Conservation (phyloP, 2,797 vertebrate genomes). For the Lacerta agilis region DNA sequence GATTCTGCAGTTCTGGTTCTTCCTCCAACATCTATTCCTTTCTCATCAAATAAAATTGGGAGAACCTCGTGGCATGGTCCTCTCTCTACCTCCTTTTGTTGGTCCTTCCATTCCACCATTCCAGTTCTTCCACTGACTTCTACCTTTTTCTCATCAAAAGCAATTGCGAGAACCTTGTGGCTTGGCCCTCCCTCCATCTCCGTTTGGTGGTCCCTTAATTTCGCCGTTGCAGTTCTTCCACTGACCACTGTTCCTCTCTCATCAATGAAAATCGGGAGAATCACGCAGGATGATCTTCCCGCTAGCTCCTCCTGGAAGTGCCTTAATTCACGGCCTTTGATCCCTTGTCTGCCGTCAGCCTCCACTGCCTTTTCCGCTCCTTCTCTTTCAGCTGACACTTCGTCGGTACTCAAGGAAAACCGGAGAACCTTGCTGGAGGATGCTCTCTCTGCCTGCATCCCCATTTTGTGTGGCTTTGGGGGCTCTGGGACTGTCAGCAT, state of each 20-base stretch:
- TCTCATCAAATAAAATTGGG: not conserved
- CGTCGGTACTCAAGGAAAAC: not conserved
- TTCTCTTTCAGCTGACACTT: too few relatives aligned
- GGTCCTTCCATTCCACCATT: not conserved
- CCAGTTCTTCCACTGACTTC: not conserved
- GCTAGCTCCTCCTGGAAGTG: not conserved
- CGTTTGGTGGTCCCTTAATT: too few relatives aligned
- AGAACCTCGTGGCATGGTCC: not conserved
- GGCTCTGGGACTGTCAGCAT: not conserved
- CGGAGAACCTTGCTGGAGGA: not conserved
- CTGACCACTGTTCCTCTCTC: not conserved
- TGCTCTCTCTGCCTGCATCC: not conserved
- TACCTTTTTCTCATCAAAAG: not conserved
- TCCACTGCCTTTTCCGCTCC: not conserved
- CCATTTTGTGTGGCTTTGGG: rapidly evolving
- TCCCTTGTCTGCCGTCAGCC: not conserved
- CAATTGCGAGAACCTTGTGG: not conserved
- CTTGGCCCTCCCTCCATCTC: not conserved
- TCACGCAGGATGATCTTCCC: not conserved
- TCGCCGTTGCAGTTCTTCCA: too few relatives aligned
- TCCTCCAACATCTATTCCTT: too few relatives aligned
- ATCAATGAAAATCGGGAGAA: not conserved
- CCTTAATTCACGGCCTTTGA: not conserved
- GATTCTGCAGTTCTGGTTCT: too few relatives aligned
- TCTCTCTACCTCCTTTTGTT: not conserved